phyloP scores from a whole-genome alignment of 2,113 vertebrate species.

The Leptodactylus fuscus region DNA sequence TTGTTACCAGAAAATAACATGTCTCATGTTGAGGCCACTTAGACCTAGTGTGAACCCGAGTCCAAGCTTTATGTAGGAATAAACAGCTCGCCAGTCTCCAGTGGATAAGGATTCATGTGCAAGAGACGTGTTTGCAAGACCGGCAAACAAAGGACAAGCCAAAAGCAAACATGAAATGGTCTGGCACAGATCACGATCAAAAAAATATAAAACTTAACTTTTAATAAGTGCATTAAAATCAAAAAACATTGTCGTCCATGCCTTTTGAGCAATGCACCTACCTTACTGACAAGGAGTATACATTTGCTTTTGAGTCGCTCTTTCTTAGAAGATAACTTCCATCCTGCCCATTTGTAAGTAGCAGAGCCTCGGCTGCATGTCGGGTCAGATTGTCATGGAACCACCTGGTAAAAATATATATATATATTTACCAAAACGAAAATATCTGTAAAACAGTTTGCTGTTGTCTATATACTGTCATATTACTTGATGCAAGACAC shows the following conservation, averaged over 20 bases:
- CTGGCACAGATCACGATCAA: too few relatives aligned
- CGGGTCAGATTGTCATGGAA: conserved; percentile 88
- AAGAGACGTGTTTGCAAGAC: too few relatives aligned
- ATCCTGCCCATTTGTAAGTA: conserved; percentile 89
- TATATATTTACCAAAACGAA: neutral
- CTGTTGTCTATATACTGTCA: neutral
- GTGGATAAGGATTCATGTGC: too few relatives aligned
- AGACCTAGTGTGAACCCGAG: too few relatives aligned
- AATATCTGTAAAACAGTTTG: neutral
- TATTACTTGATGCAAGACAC: neutral
- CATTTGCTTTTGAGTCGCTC: conserved; percentile 78
- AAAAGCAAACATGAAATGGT: too few relatives aligned
- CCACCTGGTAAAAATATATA: conserved; percentile 77
- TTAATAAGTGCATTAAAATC: too few relatives aligned
- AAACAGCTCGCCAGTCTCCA: too few relatives aligned
- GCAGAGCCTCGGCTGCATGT: conserved; percentile 89
- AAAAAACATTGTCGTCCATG: too few relatives aligned
- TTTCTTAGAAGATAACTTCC: conserved; percentile 93
- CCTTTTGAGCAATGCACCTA: conserved; percentile 61
- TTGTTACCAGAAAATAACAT: too few relatives aligned
- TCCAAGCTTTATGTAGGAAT: neutral
- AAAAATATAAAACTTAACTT: too few relatives aligned
- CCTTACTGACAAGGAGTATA: conserved; percentile 92
- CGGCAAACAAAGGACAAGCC: too few relatives aligned
- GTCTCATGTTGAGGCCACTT: too few relatives aligned